A percentile compares a stretch with the other conserved stretches of the same genome.
Evolutionary conservation across 2,797 vertebrate genomes (phyloP).

Genomic region (Pipistrellus pygmaeus): DNA sequence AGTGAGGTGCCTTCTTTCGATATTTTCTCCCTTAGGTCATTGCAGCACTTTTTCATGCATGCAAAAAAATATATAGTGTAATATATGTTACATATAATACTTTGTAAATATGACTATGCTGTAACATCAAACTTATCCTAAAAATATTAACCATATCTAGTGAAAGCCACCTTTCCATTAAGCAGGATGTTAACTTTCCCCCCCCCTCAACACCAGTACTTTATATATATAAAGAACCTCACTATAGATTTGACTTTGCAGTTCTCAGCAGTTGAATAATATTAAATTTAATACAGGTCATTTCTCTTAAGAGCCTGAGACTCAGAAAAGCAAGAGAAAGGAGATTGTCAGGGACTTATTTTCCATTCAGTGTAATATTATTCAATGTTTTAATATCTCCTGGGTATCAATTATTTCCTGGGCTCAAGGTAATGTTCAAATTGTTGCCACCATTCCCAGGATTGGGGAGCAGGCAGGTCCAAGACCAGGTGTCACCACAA

Average conservation of each 20-base stretch:
- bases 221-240: not conserved
- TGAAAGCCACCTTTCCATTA: not conserved
- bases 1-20: not conserved
- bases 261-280: conserved; percentile 1
- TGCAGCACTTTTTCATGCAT: not conserved
- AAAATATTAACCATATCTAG: not conserved
- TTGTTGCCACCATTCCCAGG: not conserved
- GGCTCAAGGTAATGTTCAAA: not conserved
- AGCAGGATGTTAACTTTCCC: not conserved
- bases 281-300: conserved; percentile 28
- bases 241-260: not conserved
- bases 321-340: conserved; percentile 44
- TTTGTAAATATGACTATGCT: conserved; percentile 2
- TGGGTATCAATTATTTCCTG: not conserved
- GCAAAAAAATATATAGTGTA: not conserved
- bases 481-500: not conserved
- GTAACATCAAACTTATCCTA: conserved; percentile 11
- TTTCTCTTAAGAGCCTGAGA: conserved; percentile 33
- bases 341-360: not conserved
- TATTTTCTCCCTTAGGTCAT: conserved; percentile 38
- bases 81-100: not conserved
- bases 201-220: not conserved
- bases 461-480: not conserved
- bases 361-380: conserved; percentile 3
- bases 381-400: not conserved